phyloP scores from a whole-genome alignment of 2,888 invertebrate species.

The Clostera curtula region DNA sequence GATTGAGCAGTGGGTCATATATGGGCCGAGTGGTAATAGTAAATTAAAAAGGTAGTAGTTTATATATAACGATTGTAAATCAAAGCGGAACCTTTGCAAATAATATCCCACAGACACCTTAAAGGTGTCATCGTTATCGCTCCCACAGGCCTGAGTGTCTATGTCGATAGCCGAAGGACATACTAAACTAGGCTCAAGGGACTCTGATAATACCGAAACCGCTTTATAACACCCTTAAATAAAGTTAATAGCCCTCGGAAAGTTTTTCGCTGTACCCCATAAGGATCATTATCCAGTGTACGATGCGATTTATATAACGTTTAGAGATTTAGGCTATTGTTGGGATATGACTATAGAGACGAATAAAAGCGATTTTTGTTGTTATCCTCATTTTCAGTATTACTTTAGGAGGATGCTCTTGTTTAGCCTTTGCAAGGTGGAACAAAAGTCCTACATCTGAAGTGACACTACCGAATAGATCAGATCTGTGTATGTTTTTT shows the following conservation, averaged over 20 bases:
- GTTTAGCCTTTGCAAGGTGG: too few species aligned
- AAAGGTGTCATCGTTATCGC: slow-evolving; percentile 24
- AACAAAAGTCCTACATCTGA: too few species aligned
- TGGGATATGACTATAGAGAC: slow-evolving; percentile 9
- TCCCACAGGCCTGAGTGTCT: slow-evolving; percentile 22
- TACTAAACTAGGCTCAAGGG: slow-evolving; percentile 51
- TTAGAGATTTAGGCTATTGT: slow-evolving; percentile 53
- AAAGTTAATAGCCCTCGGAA: slow-evolving; percentile 66
- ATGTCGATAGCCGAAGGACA: slow-evolving; percentile 52
- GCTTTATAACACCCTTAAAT: slow-evolving; percentile 71
- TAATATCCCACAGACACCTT: slow-evolving; percentile 16
- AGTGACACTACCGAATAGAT: too few species aligned
- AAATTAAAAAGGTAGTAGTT: too few species aligned
- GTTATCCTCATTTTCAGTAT: too few species aligned
- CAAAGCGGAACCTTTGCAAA: background rate
- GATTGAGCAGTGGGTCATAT: too few species aligned
- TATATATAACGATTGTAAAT: too few species aligned
- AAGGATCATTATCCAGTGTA: slow-evolving; percentile 62
- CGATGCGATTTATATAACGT: slow-evolving; percentile 64
- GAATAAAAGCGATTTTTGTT: too few species aligned
- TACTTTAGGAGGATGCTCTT: too few species aligned
- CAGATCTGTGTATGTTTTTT: too few species aligned
- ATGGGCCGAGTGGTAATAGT: too few species aligned
- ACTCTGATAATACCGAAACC: slow-evolving; percentile 66
- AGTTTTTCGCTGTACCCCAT: slow-evolving; percentile 67